These are phyloP conservation scores for Rhipidura dahli DNA, from an alignment of 2,113 vertebrate species.

Conservation along the genomic window DNA sequence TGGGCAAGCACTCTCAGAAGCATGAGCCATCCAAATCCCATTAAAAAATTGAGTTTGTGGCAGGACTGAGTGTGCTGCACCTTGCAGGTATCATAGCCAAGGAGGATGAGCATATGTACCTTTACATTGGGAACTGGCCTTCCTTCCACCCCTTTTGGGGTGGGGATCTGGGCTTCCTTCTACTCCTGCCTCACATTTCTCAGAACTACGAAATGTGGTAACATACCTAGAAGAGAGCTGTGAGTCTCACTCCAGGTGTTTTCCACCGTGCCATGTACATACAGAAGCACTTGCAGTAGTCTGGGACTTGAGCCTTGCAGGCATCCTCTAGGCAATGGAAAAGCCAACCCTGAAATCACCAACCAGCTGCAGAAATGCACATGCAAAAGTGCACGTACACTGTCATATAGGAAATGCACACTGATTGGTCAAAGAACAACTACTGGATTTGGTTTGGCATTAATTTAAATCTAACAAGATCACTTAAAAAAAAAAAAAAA, in stretches of 20 bases:
- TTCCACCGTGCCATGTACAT: no score
- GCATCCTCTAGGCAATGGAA: not conserved
- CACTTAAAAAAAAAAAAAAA: not conserved
- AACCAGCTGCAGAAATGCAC: not conserved
- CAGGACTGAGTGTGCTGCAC: not conserved
- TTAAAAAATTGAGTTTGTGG: not conserved
- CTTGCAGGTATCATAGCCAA: not conserved
- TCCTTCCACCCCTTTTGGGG: not conserved
- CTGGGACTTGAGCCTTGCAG: fast-evolving
- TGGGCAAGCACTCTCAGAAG: not conserved
- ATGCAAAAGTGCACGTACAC: not conserved
- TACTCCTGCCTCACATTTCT: not conserved
- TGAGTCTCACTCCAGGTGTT: not conserved
- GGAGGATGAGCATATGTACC: not conserved
- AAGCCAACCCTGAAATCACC: not conserved
- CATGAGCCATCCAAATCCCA: not conserved
- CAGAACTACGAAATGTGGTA: not conserved
- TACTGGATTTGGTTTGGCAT: not conserved
- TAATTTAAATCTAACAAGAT: not conserved
- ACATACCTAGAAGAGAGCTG: not conserved
- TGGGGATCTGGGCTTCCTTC: not conserved
- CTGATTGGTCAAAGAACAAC: not conserved
- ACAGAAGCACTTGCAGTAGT: not conserved
- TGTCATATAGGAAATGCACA: not conserved
- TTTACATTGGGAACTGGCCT: not conserved